A percentile compares a stretch with the other conserved stretches of the same genome.
These are phyloP conservation scores for Sisyra nigra DNA, from an alignment of 2,888 invertebrate genomes.

Conservation along the genomic window DNA sequence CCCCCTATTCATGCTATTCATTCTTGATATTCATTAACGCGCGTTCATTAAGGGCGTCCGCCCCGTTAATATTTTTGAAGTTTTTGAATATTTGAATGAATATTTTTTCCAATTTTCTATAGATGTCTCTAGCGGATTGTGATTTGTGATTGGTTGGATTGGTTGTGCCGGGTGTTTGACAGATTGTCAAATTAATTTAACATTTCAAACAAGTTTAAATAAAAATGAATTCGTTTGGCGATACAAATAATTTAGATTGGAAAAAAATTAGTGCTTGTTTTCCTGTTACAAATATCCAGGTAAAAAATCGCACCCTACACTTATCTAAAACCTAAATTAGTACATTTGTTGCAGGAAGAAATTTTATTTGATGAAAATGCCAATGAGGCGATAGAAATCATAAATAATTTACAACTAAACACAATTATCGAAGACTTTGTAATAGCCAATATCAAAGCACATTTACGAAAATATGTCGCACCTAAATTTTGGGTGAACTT, in stretches of 20 bases:
- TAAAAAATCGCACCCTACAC: neutral
- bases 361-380: slow-evolving; percentile 24
- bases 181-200: neutral
- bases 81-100: too few relatives aligned
- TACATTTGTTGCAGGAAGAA: slow-evolving; percentile 11
- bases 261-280: slow-evolving; percentile 18
- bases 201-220: neutral
- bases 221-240: neutral
- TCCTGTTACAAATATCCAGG: slow-evolving; percentile 19
- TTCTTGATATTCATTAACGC: too few relatives aligned
- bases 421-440: slow-evolving; percentile 25
- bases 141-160: too few relatives aligned
- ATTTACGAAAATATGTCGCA: slow-evolving; percentile 39
- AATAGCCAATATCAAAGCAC: slow-evolving; percentile 36
- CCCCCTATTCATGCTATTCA: too few relatives aligned
- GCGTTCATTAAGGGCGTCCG: too few relatives aligned
- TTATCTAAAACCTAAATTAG: neutral
- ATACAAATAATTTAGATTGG: slow-evolving; percentile 14
- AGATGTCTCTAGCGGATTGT: too few relatives aligned
- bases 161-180: neutral
- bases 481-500: slow-evolving; percentile 53
- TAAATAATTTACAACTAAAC: slow-evolving; percentile 21
- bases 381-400: slow-evolving; percentile 19
- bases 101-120: too few relatives aligned
- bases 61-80: too few relatives aligned